These are phyloP conservation scores for Drosophila neutralis DNA, from an alignment of 2,888 invertebrate species.

Conservation along the genomic window DNA sequence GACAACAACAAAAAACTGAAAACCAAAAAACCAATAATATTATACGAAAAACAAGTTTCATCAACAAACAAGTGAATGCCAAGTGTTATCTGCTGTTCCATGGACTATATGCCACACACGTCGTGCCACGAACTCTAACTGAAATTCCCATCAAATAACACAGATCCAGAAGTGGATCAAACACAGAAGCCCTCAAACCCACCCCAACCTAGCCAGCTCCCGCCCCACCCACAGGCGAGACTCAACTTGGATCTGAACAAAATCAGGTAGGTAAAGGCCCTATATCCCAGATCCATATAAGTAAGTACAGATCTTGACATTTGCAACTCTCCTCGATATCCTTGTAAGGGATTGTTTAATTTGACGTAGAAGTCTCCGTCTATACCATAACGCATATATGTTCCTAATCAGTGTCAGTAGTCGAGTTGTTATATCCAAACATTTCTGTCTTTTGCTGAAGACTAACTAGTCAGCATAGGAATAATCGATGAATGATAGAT, in stretches of 20 bases:
- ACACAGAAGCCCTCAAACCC: neutral
- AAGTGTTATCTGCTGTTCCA: constrained; percentile 21
- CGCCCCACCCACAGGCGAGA: neutral
- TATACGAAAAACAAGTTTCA: neutral
- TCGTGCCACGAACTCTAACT: neutral
- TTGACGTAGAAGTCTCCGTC: neutral
- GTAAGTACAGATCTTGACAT: neutral
- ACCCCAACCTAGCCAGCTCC: neutral
- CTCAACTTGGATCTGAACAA: constrained; percentile 14
- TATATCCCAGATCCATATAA: neutral
- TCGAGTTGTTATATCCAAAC: neutral
- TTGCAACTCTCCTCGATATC: neutral
- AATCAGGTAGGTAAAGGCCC: constrained; percentile 26
- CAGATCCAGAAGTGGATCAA: neutral
- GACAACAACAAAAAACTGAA: constrained; percentile 5
- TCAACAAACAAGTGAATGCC: constrained; percentile 3
- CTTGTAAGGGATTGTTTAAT: neutral
- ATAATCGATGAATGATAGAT: neutral
- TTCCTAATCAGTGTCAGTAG: neutral
- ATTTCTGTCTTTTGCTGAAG: neutral
- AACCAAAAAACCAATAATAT: constrained; percentile 8
- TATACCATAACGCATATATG: neutral
- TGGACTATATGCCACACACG: constrained; percentile 28
- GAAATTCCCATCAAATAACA: neutral
- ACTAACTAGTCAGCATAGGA: neutral